Base-by-base conservation (phyloP, 2,113 vertebrate species). In the Rhinogobius similis region DNA sequence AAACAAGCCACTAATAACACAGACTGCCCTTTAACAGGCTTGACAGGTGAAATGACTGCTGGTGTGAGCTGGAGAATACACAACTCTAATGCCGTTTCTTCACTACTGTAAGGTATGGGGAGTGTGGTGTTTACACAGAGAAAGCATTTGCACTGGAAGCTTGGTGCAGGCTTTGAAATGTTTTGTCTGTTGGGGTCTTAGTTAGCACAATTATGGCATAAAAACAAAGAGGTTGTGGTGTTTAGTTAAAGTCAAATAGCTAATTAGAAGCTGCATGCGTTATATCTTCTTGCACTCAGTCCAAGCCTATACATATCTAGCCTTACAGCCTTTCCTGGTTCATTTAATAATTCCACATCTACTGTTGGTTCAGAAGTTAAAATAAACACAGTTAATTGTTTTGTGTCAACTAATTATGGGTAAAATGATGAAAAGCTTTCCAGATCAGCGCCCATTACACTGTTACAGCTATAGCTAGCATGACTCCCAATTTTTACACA, bases 1-100 rank as follows among this genome's bases (percentile, higher is more conserved):
- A 87, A 89, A 88, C 75, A 88, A 80, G 50, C 76, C 21, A 58
- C 79, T 84, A 81, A 83, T 83, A 79, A 85, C 65, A 53, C 58
- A 80, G 65, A 79, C 62, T 85, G 84, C 55, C 77, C 80, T 85
- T 82, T 88, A 78, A 79, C 80, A 50, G 61, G 70, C 59, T 64
- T 80, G 65, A 82, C 82, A 77, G 71, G 65, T 78, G 73, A 79
- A 72, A 81, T 78, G 43, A 59, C 24, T 67, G 70, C 48, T 12
- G 38, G 2, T 71, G 14, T 56, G 68, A 77, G 58, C 32, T 58
- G 62, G 14, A 18, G 26, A 58, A 29, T 50, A 29, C 55, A 29
- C 55, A 20, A 29, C 24, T 58, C 29, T 2, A 29, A 29, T 27
- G 26, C 6, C 29, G 55, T 58, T 58, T 58, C 26, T 29, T 29